Base-by-base conservation (phyloP, 2,888 invertebrate genomes). In the Acleris cristana region DNA sequence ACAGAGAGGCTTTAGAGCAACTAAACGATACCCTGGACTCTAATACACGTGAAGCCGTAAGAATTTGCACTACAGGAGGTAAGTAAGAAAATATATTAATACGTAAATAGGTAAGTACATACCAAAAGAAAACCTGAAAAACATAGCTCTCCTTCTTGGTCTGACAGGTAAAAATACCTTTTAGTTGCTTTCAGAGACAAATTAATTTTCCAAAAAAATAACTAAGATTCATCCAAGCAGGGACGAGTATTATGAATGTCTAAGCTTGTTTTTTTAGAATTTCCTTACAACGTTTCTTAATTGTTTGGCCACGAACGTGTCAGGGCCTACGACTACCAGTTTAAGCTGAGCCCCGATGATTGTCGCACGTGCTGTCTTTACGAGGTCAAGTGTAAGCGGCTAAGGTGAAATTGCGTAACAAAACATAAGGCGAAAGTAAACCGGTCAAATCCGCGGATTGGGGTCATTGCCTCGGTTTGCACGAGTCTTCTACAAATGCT, bases 361-460 rank as follows among this genome's bases (percentile, higher is more conserved):
- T 76, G 76, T 71, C 71, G 70, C 74, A 73, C 77, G 73, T 74
- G 74, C 74, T 79, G 77, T 79, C 76, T 76, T 79, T 77, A 73
- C 80, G 85, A 83, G 90, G 92, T 90, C 92, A 91, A 91, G 92
- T 90, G 90, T 89, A 90, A 90, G 88, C 85, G 82, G 83, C 83
- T 89, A 87, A 90, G 88, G 89, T 87, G 86, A 85, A 79, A 82
- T 92, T 91, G 88, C 89, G 89, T 86, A 90, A 92, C 74, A 74
- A 70, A 69, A 68, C 71, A 34, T 34, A 70, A 76, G 79, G 89
- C 89, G 92, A 92, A 91, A 92, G 92, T 87, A 80, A 84, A 83
- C 79, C 81, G 82, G 84, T 86, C 84, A 84, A 88, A 85, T 84
- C 23, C 80, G 82, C 82, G 79, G 84, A 92, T 90, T 89, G 91